Conservation (phyloP, 2,797 vertebrate species). For the Galago senegalensis region DNA sequence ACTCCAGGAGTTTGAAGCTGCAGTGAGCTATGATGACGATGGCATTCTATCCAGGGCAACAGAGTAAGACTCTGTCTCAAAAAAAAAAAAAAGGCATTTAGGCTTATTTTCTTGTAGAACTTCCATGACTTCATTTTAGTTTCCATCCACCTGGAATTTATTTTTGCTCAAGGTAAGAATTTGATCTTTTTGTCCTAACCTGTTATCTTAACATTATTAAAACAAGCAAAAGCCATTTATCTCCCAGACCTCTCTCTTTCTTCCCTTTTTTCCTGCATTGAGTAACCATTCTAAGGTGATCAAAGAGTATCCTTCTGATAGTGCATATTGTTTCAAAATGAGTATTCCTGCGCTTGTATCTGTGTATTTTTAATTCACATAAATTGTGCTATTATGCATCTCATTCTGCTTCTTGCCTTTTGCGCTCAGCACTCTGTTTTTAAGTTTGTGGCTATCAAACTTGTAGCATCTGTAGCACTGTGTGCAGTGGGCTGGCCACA, state of each 20-base stretch:
- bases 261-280: background rate
- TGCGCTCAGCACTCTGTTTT: background rate
- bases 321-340: background rate
- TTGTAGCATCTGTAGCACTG: background rate
- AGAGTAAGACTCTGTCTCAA: background rate
- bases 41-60: too few relatives aligned
- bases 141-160: background rate
- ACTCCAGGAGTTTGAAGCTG: too few relatives aligned
- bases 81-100: background rate
- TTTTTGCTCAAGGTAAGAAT: background rate
- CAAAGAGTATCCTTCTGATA: background rate
- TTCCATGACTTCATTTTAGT: background rate
- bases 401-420: background rate
- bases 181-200: background rate
- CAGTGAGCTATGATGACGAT: too few relatives aligned
- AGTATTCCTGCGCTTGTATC: background rate
- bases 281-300: background rate
- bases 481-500: background rate
- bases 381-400: background rate
- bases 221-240: background rate
- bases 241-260: background rate
- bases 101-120: conserved; percentile 22
- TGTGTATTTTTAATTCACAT: background rate
- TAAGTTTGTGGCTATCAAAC: background rate
- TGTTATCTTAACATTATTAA: background rate